Evolutionary conservation across 1,140 invertebrate species (phyloP), one percentile per base, ranked within the genome.

Genomic region (Sinonovacula constricta): DNA sequence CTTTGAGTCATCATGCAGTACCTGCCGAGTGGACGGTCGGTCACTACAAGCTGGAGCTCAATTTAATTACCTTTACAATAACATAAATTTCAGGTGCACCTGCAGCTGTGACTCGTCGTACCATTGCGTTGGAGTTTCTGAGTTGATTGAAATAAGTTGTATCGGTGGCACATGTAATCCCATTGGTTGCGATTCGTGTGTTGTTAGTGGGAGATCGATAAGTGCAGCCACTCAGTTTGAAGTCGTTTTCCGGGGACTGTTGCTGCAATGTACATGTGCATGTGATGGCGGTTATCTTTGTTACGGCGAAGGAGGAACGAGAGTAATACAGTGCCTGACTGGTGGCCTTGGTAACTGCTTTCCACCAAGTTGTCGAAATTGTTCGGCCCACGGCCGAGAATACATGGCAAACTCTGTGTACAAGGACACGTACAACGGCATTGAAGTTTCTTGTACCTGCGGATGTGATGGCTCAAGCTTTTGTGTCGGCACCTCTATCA

Each of bases 291-390:
- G 49, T 22, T 78, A 78, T 33, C 14, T 15, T 1, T 78, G 75
- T 60, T n/a, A 45, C 12, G 75, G 75, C 14, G 56, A 69, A 34
- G 12, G 31, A 18, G 26, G 57, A 22, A 26, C 31, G 14, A 26
- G 14, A 2, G n/a, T 78, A 12, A 15, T 78, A 18, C 49, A 60
- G 24, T 78, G 75, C 28, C 24, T 14, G 28, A 30, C 59, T 39
- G 74, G 74, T n/a, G 66, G 75, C 24, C 54, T 54, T 4, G 72
- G 72, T n/a, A 67, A 76, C 15, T 76, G 72, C 49, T 26, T 67
- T n/a, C 18, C n/a, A 10, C 31, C 24, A 3, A 24, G 12, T 10
- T 76, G 72, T 33, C 45, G 22, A 12, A 14, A 45, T 3, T 76
- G 72, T 54, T 45, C 67, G 5, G 51, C 15, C n/a, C 15, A 24